Evolutionary conservation across 2,797 vertebrate genomes (phyloP), one percentile per base, ranked within the genome.

Genomic region (Karalla daura): DNA sequence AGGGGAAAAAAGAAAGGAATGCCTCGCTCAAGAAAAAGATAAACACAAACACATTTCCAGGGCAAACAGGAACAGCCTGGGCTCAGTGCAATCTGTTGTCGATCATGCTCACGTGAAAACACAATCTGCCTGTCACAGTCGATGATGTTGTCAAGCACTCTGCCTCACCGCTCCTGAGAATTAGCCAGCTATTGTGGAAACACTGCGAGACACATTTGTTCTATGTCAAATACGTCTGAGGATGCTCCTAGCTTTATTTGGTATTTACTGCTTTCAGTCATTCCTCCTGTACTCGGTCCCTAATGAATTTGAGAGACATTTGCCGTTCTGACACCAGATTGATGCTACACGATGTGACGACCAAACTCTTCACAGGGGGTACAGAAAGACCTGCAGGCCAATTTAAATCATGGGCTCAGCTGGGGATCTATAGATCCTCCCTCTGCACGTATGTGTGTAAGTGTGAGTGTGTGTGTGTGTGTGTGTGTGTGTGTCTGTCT

Each of bases 41-140:
- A 91, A 91, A 93, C 87, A 91, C 90, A 90, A 90, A 88, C 86
- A 88, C 87, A 90, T 91, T 93, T 91, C 78, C 83, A 88, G 88
- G 89, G 88, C 88, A 91, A 89, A 93, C 86, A 88, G 74, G 86
- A 92, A 89, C 84, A 85, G 85, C 81, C 79, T 63, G 64, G 85
- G 80, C 88, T 85, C 78, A 27, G 63, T 75, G 88, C 90, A 91
- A 91, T 93, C 90, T 93, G 91, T 89, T 90, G 90, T 91, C 86
- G 85, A 88, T 90, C 86, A 83, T 54, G 81, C 80, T 89, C 88
- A 89, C 89, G 90, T 91, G 91, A 91, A 92, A 93, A 92, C 87
- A 92, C 92, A 92, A 89, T 92, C 91, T 93, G 93, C 84, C 90
- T 92, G 91, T 93, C 93, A 93, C 73, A 81, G 89, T 80, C 72